phyloP scores from a whole-genome alignment of 2,888 invertebrate genomes.

The Temnothorax unifasciatus region DNA sequence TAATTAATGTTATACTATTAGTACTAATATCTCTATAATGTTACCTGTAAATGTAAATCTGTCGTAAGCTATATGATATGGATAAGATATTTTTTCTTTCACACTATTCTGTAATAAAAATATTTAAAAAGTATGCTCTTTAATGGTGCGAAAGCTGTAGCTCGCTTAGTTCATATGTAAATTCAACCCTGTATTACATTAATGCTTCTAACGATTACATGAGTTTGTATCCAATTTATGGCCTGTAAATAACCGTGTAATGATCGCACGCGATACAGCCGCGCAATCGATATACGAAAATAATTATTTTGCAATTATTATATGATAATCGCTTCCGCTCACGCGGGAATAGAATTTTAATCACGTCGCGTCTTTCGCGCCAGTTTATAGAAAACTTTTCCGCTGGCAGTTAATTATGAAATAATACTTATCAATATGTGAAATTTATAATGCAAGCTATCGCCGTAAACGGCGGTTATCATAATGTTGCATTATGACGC shows the following conservation, averaged over 20 bases:
- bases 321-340: slow-evolving; percentile 23
- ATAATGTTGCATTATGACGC: not conserved
- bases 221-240: slow-evolving; percentile 2
- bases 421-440: not conserved
- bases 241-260: not conserved
- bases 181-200: not conserved
- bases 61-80: too few relatives aligned
- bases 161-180: not conserved
- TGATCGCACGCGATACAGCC: not conserved
- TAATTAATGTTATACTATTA: not conserved
- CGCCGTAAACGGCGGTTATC: not conserved
- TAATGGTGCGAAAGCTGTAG: not conserved
- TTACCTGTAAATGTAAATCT: not conserved
- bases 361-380: not conserved
- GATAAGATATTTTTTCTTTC: not conserved
- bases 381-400: slow-evolving; percentile 1
- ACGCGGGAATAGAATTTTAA: not conserved
- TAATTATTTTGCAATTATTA: slow-evolving; percentile 41
- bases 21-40: not conserved
- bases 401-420: slow-evolving; percentile 24
- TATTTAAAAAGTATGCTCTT: not conserved
- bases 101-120: not conserved
- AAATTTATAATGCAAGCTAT: not conserved
- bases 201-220: not conserved
- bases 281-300: slow-evolving; percentile 30